phyloP scores from a whole-genome alignment of 2,888 invertebrate species.

The Enchytraeus crypticus region DNA sequence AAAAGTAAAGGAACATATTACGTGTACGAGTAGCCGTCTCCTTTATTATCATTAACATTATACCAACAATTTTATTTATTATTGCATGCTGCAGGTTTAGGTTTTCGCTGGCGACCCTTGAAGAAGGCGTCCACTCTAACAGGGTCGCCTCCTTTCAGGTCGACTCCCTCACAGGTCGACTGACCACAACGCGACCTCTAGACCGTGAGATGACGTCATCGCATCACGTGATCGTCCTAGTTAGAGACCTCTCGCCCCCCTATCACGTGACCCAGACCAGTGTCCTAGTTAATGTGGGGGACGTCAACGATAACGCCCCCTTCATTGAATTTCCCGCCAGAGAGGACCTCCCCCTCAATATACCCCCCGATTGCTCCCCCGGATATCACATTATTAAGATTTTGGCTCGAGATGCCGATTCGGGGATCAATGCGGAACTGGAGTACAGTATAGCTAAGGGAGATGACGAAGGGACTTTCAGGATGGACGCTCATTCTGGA shows the following conservation, averaged over 20 bases:
- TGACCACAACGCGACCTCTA: neutral
- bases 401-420: conserved; percentile 1
- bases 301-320: conserved; percentile 5
- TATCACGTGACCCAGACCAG: neutral
- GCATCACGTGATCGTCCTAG: neutral
- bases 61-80: too few species aligned
- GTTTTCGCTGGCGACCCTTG: too few species aligned
- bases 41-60: too few species aligned
- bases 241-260: neutral
- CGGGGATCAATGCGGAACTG: neutral
- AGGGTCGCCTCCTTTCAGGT: neutral
- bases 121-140: too few species aligned
- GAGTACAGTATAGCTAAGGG: neutral
- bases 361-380: neutral
- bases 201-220: neutral
- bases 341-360: neutral
- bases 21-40: too few species aligned
- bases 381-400: neutral
- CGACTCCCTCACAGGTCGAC: neutral
- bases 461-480: neutral
- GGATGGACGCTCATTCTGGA: neutral
- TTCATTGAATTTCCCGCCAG: neutral
- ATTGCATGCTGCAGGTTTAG: too few species aligned
- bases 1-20: too few species aligned
- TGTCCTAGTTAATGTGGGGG: neutral